Evolutionary conservation across 2,113 vertebrate species (phyloP).

Genomic region (Todiramphus saurophagus): DNA sequence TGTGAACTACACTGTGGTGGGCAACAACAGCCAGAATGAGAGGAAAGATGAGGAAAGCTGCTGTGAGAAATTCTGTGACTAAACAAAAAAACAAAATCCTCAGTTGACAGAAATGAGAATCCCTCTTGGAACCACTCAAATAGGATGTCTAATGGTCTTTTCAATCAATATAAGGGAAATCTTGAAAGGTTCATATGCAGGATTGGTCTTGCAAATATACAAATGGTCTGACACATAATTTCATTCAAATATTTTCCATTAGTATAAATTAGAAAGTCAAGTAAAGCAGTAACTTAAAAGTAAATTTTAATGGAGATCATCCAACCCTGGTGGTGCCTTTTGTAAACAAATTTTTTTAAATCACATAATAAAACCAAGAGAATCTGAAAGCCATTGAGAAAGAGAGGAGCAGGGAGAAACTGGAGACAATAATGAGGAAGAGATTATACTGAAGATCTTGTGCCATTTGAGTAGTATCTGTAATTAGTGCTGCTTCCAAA

Average conservation of each 20-base stretch:
- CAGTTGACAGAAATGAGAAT: too few relatives aligned
- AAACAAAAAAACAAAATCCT: neutral
- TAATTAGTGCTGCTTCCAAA: slow-evolving; percentile 46
- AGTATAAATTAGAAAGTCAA: slow-evolving; percentile 58
- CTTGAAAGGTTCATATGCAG: slow-evolving; percentile 9
- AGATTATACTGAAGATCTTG: slow-evolving; percentile 13
- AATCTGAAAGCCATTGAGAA: slow-evolving; percentile 34
- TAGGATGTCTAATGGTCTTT: neutral
- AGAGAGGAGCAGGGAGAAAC: slow-evolving; percentile 19
- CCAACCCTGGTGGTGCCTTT: slow-evolving; percentile 33
- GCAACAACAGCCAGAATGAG: neutral
- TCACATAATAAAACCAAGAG: slow-evolving; percentile 24
- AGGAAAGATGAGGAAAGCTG: neutral
- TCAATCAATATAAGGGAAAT: slow-evolving; percentile 13
- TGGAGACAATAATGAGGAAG: slow-evolving; percentile 45
- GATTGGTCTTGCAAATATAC: slow-evolving; percentile 49
- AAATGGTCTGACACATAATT: slow-evolving; percentile 42
- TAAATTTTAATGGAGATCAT: slow-evolving; percentile 43
- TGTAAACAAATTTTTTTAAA: slow-evolving; percentile 62
- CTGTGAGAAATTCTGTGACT: neutral
- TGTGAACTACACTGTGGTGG: neutral
- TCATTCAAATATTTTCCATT: slow-evolving; percentile 61
- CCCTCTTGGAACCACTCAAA: neutral
- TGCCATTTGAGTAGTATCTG: slow-evolving; percentile 29
- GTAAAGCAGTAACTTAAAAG: slow-evolving; percentile 32